A percentile compares a stretch with the other conserved stretches of the same genome.
Evolutionary conservation across 2,888 invertebrate genomes (phyloP).

Genomic region (Xanthorhoe designata): DNA sequence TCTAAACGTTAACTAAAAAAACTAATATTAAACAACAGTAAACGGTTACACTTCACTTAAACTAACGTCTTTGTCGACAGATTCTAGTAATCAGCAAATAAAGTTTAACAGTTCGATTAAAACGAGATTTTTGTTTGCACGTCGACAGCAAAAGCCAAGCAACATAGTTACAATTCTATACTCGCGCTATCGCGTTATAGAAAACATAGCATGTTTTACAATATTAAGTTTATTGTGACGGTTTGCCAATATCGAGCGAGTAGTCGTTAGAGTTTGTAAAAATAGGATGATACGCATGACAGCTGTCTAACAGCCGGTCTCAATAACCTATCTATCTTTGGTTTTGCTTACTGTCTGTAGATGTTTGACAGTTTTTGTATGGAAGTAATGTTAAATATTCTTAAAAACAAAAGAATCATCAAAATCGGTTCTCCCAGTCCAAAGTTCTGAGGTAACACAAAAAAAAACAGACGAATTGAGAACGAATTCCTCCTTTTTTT

Average conservation of each 20-base stretch:
- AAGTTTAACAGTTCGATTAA: conserved; percentile 49
- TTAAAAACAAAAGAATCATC: too few relatives aligned
- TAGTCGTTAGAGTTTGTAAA: conserved; percentile 54
- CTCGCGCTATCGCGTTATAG: conserved; percentile 38
- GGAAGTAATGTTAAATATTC: too few relatives aligned
- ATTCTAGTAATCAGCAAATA: conserved; percentile 43
- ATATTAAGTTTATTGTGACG: conserved; percentile 73
- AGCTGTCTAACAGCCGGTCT: too few relatives aligned
- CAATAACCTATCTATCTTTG: too few relatives aligned
- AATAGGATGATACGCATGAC: too few relatives aligned
- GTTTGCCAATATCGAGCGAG: conserved; percentile 83
- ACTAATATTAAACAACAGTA: conserved; percentile 21
- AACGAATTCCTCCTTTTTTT: too few relatives aligned
- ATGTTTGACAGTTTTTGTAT: too few relatives aligned
- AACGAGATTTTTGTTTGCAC: conserved; percentile 48
- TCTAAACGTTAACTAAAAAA: conserved; percentile 18
- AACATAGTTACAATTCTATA: conserved; percentile 66
- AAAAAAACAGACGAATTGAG: too few relatives aligned
- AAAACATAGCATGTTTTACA: conserved; percentile 54
- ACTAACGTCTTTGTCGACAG: conserved; percentile 46
- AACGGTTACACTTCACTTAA: conserved; percentile 33
- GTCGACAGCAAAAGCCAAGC: conserved; percentile 80
- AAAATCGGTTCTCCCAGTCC: too few relatives aligned
- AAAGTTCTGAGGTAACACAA: too few relatives aligned
- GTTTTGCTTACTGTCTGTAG: too few relatives aligned